Base-by-base conservation (phyloP, 2,113 vertebrate genomes). In the Cepphus grylle region DNA sequence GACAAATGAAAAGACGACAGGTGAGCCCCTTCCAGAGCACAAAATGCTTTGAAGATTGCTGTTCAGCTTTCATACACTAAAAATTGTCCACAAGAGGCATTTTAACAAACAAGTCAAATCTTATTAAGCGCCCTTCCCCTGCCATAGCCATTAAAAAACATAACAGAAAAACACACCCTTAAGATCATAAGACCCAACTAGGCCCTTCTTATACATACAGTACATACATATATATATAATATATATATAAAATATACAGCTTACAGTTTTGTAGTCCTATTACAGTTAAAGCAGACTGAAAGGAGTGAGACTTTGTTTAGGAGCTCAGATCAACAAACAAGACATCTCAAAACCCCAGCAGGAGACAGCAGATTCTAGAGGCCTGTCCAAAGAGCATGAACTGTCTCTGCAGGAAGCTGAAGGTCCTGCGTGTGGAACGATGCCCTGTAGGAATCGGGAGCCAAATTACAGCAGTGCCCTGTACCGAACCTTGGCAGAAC, bases 221-320 rank as follows among this genome's bases (percentile, higher is more conserved):
- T 97, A 97, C 96, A 97, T 97, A 98, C 95, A 96, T 97, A 98
- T 94, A 98, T 94, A 97, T 98, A 97, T 91, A 97, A 97, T 94
- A 98, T 94, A 98, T 88, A 98, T 96, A 98, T 92, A 96, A 97
- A 98, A 97, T 97, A 95, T 96, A 98, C 97, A 98, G 97, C 97
- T 87, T 96, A 97, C 97, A 97, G 96, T 90, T 96, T 96, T 34
- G 72, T 93, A 96, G 97, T 97, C 98, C 98, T 96, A 92, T 96
- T 96, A 97, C 96, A 94, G 97, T 97, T 97, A 95, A 96, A 95
- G 97, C 97, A 93, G 96, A 97, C 96, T 94, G 63, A 93, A 91
- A 90, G 87, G 80, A 96, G 86, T 85, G 95, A 96, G 96, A 96
- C 95, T 96, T 95, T 86, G 76, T 96, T 93, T 79, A 88, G 90